These are phyloP conservation scores for Antennarius striatus DNA, from an alignment of 2,113 vertebrate genomes.

Conservation along the genomic window DNA sequence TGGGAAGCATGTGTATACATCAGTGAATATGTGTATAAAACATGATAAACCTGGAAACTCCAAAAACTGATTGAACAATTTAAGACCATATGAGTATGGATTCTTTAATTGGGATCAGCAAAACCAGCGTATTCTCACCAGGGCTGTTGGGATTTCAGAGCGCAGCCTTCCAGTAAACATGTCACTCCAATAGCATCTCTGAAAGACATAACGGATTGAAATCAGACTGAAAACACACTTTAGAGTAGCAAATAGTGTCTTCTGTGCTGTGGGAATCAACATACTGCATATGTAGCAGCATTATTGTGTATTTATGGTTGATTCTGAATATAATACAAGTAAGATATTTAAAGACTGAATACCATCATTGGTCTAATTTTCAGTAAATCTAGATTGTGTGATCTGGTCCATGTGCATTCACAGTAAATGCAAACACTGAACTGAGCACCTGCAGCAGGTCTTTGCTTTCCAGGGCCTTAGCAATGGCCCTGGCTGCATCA, in stretches of 20 bases:
- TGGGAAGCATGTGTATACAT: too few species aligned
- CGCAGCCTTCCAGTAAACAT: conserved; percentile 98
- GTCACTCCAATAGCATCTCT: conserved; percentile 98
- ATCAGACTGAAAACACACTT: background rate
- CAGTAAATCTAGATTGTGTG: too few species aligned
- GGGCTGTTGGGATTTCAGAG: conserved; percentile 92
- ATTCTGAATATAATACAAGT: too few species aligned
- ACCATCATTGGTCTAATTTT: too few species aligned
- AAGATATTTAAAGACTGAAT: too few species aligned
- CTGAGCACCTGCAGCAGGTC: conserved; percentile 51
- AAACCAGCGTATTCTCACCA: conserved; percentile 78
- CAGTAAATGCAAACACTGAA: conserved; percentile 82
- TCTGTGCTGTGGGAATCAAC: background rate
- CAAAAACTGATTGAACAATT: too few species aligned
- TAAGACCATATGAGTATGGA: too few species aligned
- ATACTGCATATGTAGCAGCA: background rate
- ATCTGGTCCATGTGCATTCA: too few species aligned
- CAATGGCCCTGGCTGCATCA: conserved; percentile 91
- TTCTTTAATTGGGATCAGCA: conserved; percentile 15
- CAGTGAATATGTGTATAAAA: too few species aligned
- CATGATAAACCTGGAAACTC: too few species aligned
- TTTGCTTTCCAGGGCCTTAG: conserved; percentile 91
- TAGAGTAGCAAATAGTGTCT: background rate
- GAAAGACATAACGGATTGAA: background rate
- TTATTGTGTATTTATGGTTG: too few species aligned